Percentiles rank a stretch among this genome's conserved stretches.
These are phyloP conservation scores for Harpalus rubripes DNA, from an alignment of 2,888 invertebrate genomes.

Conservation along the genomic window DNA sequence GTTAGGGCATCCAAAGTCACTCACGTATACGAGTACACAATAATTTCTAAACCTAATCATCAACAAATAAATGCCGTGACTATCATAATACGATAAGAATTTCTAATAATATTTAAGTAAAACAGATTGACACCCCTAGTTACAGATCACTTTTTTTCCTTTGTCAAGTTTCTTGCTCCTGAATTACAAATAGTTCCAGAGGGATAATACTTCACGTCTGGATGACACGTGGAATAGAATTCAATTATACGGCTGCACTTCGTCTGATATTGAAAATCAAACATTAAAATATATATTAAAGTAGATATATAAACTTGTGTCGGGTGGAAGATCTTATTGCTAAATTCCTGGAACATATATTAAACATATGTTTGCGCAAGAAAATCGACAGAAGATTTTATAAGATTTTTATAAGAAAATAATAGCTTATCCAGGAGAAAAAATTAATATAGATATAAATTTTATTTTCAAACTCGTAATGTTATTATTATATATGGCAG, in stretches of 20 bases:
- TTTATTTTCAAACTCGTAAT: no score
- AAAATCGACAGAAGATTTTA: constrained; percentile 18
- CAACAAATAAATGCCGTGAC: no score
- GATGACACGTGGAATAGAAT: constrained; percentile 61
- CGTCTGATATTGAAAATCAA: constrained; percentile 63
- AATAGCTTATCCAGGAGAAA: no score
- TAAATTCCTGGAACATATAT: constrained; percentile 62
- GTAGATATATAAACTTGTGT: constrained; percentile 55
- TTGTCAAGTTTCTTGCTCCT: background rate
- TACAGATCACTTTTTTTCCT: background rate
- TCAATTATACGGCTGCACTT: constrained; percentile 58
- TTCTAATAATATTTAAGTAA: no score
- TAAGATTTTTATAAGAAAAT: background rate
- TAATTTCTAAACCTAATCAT: no score
- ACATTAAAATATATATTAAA: constrained; percentile 67
- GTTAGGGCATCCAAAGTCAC: no score
- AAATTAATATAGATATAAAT: no score
- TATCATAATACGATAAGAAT: no score
- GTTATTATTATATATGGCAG: no score
- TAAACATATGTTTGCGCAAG: constrained; percentile 57
- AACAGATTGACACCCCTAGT: no score
- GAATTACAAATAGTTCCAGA: constrained; percentile 51
- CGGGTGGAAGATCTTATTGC: constrained; percentile 57
- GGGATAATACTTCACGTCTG: constrained; percentile 56
- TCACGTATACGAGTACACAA: no score